Evolutionary conservation across 2,113 vertebrate genomes (phyloP), one percentile per base, ranked within the genome.

Genomic region (Anoplopoma fimbria): DNA sequence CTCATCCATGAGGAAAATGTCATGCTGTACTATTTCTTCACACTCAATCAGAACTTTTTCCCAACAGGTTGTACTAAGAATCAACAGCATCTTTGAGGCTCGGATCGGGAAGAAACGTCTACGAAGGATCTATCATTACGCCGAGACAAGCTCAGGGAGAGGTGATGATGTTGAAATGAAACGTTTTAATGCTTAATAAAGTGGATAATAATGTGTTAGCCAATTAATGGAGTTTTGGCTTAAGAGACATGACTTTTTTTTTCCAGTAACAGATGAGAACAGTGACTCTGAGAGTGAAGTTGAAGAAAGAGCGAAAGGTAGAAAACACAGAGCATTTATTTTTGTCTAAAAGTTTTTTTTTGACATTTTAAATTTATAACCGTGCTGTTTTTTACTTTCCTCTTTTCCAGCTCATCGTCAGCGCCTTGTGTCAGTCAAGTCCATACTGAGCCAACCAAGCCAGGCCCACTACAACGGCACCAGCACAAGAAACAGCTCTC

Each of bases 261-360:
- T 19, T 57, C 40, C 85, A 97, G 97, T 95, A 86, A 97, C 97
- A 47, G 97, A 97, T 84, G 97, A 98, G 61, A 97, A 97, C 90
- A 98, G 97, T 10, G 97, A 98, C 90, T 97, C 97, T 0, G 97
- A 98, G 90, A 97, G 97, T 45, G 97, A 98, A 90, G 92, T 95
- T 1, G 97, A 98, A 81, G 97, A 98, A 86, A 96, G 96, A 88
- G 94, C 95, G 49, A 97, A 96, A 96, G 97, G 97, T 97, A 88
- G 90, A 92, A 29, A 23, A 23, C 9, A n/a, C 19, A 36, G 1
- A 40, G 12, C 12, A 4, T 4, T 23, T 27, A 1, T 31, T 40
- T 31, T 33, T 69, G 9, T 29, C 19, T 6, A 0, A 17, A 49
- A 49, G 13, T 1, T 13, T 21, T 7, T 4, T n/a, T 34, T 12